Percentiles rank a stretch among this genome's conserved stretches.
Conservation (phyloP, 2,888 invertebrate genomes). For the Dasysyrphus tricinctus region DNA sequence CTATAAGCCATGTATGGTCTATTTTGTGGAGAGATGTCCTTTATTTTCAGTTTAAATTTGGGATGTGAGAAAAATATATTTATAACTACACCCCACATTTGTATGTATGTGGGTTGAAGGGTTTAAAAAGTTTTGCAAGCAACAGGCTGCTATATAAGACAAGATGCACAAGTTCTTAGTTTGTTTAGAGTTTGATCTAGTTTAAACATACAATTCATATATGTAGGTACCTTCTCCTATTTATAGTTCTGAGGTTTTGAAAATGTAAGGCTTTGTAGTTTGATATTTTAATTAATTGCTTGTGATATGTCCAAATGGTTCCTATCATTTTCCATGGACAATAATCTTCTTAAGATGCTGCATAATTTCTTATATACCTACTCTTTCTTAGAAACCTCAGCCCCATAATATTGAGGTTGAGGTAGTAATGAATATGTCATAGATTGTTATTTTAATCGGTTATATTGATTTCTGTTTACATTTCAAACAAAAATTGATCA, state of each 20-base stretch:
- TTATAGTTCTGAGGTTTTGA: slow-evolving; percentile 4
- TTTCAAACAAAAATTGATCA: slow-evolving; percentile 6
- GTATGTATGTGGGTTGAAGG: background rate
- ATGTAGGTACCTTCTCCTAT: no score
- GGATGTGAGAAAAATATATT: background rate
- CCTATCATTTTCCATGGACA: background rate
- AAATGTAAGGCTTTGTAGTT: slow-evolving; percentile 17
- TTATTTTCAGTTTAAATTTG: slow-evolving; percentile 22
- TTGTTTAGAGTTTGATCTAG: background rate
- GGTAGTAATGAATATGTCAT: background rate
- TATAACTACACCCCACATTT: background rate
- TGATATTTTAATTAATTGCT: slow-evolving; percentile 36
- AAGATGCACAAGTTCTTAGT: background rate
- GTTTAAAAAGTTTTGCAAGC: slow-evolving; percentile 21
- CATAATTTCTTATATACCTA: background rate
- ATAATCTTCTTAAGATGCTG: background rate
- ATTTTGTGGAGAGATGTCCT: slow-evolving; percentile 1
- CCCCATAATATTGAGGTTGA: background rate
- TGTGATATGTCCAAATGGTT: slow-evolving; percentile 24
- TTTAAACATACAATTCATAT: background rate
- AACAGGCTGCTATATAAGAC: slow-evolving; percentile 36
- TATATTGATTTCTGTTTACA: slow-evolving; percentile 3
- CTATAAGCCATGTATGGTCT: background rate
- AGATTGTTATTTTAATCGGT: slow-evolving; percentile 24
- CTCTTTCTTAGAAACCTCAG: background rate